A percentile compares a stretch with the other conserved stretches of the same genome.
Conservation (phyloP, 2,888 invertebrate species). For the Didymodactylos carnosus region DNA sequence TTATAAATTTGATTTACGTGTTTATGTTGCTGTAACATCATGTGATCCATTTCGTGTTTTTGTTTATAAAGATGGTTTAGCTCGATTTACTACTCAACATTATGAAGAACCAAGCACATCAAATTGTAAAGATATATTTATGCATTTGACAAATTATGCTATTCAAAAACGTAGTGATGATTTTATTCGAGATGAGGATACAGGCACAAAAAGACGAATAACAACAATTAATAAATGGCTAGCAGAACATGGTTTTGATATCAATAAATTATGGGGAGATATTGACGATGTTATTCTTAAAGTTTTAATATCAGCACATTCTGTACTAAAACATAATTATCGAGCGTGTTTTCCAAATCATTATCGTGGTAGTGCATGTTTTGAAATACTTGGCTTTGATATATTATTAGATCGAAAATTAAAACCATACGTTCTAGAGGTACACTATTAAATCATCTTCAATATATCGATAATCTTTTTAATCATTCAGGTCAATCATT, state of each 20-base stretch:
- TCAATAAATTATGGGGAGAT: slow-evolving; percentile 15
- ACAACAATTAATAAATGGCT: slow-evolving; percentile 51
- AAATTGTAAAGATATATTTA: slow-evolving; percentile 64
- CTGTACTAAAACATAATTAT: slow-evolving; percentile 55
- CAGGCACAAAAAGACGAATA: slow-evolving; percentile 56
- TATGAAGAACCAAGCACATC: slow-evolving; percentile 61
- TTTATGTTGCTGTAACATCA: slow-evolving; percentile 67
- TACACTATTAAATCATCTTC: too few species aligned
- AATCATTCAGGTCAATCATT: slow-evolving; percentile 46
- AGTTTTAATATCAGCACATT: slow-evolving; percentile 43
- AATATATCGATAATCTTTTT: too few species aligned
- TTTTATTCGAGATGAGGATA: slow-evolving; percentile 55
- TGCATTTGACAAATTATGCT: slow-evolving; percentile 84
- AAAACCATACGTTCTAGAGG: slow-evolving; percentile 66
- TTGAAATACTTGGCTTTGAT: slow-evolving; percentile 74
- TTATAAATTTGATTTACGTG: slow-evolving; percentile 71
- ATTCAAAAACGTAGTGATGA: slow-evolving; percentile 71
- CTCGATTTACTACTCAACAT: slow-evolving; percentile 65
- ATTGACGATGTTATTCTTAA: slow-evolving; percentile 13
- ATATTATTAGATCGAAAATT: slow-evolving; percentile 63
- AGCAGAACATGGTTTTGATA: slow-evolving; percentile 22
- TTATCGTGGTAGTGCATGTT: slow-evolving; percentile 63
- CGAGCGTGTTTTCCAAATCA: slow-evolving; percentile 53
- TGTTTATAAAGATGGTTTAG: slow-evolving; percentile 73
- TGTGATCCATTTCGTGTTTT: slow-evolving; percentile 72